Base-by-base conservation (phyloP, 2,888 invertebrate species). In the Phengaris alcon region DNA sequence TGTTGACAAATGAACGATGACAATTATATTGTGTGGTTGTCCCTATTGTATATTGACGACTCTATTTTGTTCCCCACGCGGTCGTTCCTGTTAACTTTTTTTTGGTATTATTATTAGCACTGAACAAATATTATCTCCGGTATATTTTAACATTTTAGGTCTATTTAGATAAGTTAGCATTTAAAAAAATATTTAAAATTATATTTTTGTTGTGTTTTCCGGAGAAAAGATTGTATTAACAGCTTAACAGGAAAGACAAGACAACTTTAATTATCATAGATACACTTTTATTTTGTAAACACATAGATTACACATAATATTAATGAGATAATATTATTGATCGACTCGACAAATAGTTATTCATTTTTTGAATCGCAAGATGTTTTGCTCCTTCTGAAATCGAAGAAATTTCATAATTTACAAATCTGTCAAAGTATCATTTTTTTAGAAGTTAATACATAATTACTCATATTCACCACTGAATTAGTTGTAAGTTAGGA, bases 1-100 rank as follows among this genome's bases (percentile, higher is more conserved):
- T 85, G 87, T 86, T 89, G 90, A 90, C 90, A 91, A 90, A 91
- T 90, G 87, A 87, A 87, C 87, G 87, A 88, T 91, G 90, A 91
- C 91, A 91, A 90, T 88, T 86, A 87, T 84, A 90, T 90, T 90
- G 90, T 90, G 88, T 82, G 86, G 85, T 83, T 83, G 84, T 81
- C 83, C 83, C 85, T 84, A 87, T 90, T 85, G 85, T 85, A 77
- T 84, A 80, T 80, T 83, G 87, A 89, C 87, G 88, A 86, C 88
- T 90, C 83, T 83, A 89, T 89, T 86, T 86, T 87, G 80, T 82
- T 79, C 81, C 80, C 80, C 81, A 84, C 81, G 79, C 76, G 77
- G 82, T 84, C 84, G 80, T 79, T 79, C 9, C 35, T 79, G 76
- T 80, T 79, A 80, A 78, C 80, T 81, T 76, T 76, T 80, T 80